Percentiles rank a stretch among this genome's conserved stretches.
phyloP scores from a whole-genome alignment of 2,797 vertebrate genomes.

The Anolis apletophallus region DNA sequence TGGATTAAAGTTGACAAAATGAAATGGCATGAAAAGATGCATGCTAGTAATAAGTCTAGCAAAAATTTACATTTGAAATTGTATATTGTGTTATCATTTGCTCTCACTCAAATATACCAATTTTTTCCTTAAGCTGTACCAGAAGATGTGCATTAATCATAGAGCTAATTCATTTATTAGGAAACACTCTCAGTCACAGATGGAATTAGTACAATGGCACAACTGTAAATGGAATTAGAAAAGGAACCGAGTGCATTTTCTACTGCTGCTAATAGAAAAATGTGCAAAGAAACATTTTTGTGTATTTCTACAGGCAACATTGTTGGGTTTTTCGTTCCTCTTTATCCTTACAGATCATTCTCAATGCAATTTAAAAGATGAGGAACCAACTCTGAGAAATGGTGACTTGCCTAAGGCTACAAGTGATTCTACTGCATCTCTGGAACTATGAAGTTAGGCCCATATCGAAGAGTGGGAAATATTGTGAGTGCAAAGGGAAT shows the following conservation, averaged over 20 bases:
- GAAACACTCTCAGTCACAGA: not conserved
- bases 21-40: not conserved
- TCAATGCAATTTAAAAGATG: conserved; percentile 17
- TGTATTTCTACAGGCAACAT: not conserved
- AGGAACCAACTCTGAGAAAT: conserved; percentile 14
- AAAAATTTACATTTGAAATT: not conserved
- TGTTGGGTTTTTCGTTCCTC: not conserved
- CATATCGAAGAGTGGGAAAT: not conserved
- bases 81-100: not conserved
- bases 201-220: not conserved
- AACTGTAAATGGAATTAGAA: not conserved
- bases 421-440: not conserved
- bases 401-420: conserved; percentile 3
- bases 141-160: not conserved
- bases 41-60: not conserved
- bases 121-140: not conserved
- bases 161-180: not conserved
- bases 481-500: not conserved
- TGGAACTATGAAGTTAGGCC: conserved; percentile 3
- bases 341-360: conserved; percentile 1
- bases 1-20: conserved; percentile 7
- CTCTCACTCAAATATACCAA: not conserved
- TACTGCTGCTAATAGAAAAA: not conserved
- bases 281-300: not conserved
- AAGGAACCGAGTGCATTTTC: not conserved